Evolutionary conservation across 2,797 vertebrate genomes (phyloP).

Genomic region (Polyboroides typus): DNA sequence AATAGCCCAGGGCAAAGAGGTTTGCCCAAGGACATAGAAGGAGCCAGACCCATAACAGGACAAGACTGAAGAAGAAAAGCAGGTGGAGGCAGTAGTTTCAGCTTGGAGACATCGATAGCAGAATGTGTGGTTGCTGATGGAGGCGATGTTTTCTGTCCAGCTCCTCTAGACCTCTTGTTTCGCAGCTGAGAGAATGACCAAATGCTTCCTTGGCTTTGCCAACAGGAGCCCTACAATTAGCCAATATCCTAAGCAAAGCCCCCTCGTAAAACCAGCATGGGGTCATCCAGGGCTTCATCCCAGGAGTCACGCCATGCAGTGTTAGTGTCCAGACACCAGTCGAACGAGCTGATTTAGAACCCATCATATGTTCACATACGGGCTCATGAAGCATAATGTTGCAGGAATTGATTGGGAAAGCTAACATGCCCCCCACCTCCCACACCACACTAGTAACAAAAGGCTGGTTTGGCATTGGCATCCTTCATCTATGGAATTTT

Average conservation of each 20-base stretch:
- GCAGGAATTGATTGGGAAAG: background rate
- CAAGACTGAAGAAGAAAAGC: background rate
- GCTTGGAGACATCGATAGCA: background rate
- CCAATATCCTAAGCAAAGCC: background rate
- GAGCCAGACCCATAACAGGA: background rate
- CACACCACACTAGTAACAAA: background rate
- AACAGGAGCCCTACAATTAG: background rate
- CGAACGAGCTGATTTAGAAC: background rate
- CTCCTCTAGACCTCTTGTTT: background rate
- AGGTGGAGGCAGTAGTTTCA: background rate
- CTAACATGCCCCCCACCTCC: background rate
- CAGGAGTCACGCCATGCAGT: background rate
- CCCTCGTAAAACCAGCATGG: background rate
- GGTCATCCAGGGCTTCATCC: background rate
- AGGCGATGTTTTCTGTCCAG: background rate
- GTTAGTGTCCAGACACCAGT: background rate
- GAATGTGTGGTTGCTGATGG: background rate
- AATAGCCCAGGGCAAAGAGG: background rate
- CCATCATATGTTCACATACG: background rate
- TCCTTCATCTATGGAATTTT: background rate
- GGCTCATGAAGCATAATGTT: background rate
- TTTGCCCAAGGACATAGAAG: background rate
- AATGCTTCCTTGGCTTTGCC: background rate
- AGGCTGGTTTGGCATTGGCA: background rate
- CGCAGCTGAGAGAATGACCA: background rate